phyloP scores from a whole-genome alignment of 2,888 invertebrate species.

The Perizoma flavofasciatum region DNA sequence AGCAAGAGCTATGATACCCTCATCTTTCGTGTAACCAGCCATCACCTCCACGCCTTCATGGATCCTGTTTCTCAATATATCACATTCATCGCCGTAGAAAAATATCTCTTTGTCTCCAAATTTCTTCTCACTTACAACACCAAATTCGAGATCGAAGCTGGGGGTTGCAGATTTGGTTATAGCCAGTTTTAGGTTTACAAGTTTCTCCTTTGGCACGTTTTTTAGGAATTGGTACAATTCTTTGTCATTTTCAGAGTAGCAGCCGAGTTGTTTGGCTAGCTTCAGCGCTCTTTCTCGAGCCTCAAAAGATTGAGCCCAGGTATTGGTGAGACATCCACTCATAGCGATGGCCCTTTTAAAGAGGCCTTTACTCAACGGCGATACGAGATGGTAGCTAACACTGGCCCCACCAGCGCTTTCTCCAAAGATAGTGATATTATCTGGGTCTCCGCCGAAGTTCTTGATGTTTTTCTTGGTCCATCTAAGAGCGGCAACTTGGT shows the following conservation, averaged over 20 bases:
- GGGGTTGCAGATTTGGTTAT: slow-evolving; percentile 41
- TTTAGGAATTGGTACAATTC: slow-evolving; percentile 60
- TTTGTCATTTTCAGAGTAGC: slow-evolving; percentile 54
- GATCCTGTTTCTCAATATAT: slow-evolving; percentile 71
- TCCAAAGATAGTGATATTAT: slow-evolving; percentile 73
- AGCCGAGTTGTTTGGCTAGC: slow-evolving; percentile 57
- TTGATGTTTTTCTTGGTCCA: slow-evolving; percentile 70
- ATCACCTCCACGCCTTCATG: slow-evolving; percentile 85
- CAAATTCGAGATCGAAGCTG: slow-evolving; percentile 43
- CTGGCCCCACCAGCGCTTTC: slow-evolving; percentile 69
- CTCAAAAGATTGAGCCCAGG: slow-evolving; percentile 70
- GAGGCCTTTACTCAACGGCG: slow-evolving; percentile 71
- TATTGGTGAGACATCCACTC: slow-evolving; percentile 86
- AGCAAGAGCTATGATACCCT: slow-evolving; percentile 75
- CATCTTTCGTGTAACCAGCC: slow-evolving; percentile 87
- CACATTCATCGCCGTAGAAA: slow-evolving; percentile 52
- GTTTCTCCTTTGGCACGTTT: slow-evolving; percentile 48
- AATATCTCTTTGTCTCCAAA: slow-evolving; percentile 57
- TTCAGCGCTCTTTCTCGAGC: slow-evolving; percentile 73
- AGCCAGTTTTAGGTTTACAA: slow-evolving; percentile 44
- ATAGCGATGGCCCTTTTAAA: slow-evolving; percentile 84
- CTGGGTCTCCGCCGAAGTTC: slow-evolving; percentile 67
- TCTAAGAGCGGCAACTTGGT: slow-evolving; percentile 69
- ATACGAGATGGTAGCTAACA: slow-evolving; percentile 62
- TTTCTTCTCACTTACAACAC: slow-evolving; percentile 53